Evolutionary conservation across 2,888 invertebrate genomes (phyloP), one percentile per base, ranked within the genome.

Genomic region (Panorpa germanica): DNA sequence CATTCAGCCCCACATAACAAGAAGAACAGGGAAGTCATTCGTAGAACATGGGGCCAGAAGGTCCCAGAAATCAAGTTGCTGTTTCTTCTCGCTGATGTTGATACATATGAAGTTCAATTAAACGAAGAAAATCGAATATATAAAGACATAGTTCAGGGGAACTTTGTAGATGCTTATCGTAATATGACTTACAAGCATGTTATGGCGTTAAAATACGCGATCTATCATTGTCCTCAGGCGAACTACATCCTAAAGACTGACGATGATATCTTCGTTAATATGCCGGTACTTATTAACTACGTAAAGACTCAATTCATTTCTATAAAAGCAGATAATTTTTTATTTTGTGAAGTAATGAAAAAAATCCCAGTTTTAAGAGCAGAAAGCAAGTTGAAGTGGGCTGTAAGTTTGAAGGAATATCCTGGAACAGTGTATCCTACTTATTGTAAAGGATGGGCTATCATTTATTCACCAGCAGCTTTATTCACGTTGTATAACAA

Each of bases 131-230:
- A 67, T 42, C 43, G 44, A 1, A 43, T 48, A 1, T 59, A 68
- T 41, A 58, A 59, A 1, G 85, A 85, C 43, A 57, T 85, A 29
- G 62, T 83, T 11, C 77, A 81, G 45, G 83, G 82, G 0, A 69
- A 61, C 34, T 85, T 82, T 43, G 39, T 61, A 22, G 85, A 85
- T 52, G 63, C 71, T 1, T 85, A 85, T 44, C 61, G 70, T 28
- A 85, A 85, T 49, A 64, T 85, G 53, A 83, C 83, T 1, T 75
- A 82, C 42, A 85, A 85, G 45, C 81, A 83, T 48, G 70, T 76
- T 5, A 80, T 80, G 67, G 75, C 71, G 1, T 56, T 83, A 25
- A 80, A 81, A 45, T 83, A 82, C 73, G 67, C 71, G 12, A 54
- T 63, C 2, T 70, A 69, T 41, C 65, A 72, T 43, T 83, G 83